Conservation (phyloP, 2,888 invertebrate genomes). For the Melanostoma scalare region DNA sequence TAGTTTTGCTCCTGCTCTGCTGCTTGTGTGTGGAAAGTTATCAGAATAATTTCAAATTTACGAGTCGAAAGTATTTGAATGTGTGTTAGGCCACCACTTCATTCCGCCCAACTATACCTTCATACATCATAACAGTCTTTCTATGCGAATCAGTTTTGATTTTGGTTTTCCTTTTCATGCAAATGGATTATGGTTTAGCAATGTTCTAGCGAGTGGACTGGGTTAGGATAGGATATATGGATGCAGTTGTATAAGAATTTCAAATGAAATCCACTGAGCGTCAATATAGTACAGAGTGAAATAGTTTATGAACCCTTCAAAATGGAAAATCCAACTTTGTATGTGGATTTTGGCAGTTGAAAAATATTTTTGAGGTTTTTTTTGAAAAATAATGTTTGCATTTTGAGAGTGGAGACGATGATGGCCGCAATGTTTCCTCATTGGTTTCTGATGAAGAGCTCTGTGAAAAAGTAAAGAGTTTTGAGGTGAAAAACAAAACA, state of each 20-base stretch:
- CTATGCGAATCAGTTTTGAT: slow-evolving; percentile 61
- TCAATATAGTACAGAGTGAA: slow-evolving; percentile 18
- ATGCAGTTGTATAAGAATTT: slow-evolving; percentile 39
- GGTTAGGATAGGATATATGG: slow-evolving; percentile 7
- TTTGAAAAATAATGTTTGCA: not conserved
- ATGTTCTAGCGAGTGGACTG: slow-evolving; percentile 20
- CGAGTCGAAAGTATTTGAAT: slow-evolving; percentile 9
- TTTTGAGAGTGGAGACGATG: too few relatives aligned
- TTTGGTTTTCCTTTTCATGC: slow-evolving; percentile 49
- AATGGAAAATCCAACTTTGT: slow-evolving; percentile 5
- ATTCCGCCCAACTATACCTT: slow-evolving; percentile 3
- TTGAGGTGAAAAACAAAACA: too few relatives aligned
- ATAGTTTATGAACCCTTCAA: slow-evolving; percentile 43
- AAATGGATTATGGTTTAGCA: slow-evolving; percentile 62
- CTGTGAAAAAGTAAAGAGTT: too few relatives aligned
- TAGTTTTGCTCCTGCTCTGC: too few relatives aligned
- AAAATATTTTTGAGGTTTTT: slow-evolving; percentile 7
- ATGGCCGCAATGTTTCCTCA: too few relatives aligned
- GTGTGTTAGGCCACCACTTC: slow-evolving; percentile 16
- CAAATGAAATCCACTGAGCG: not conserved
- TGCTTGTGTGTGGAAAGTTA: slow-evolving; percentile 1
- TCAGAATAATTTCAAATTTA: slow-evolving; percentile 32
- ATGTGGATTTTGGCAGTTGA: not conserved
- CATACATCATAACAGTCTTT: not conserved
- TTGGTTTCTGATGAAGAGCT: too few relatives aligned